These are phyloP conservation scores for Actenoides lindsayi DNA, from an alignment of 2,113 vertebrate species.

Conservation along the genomic window DNA sequence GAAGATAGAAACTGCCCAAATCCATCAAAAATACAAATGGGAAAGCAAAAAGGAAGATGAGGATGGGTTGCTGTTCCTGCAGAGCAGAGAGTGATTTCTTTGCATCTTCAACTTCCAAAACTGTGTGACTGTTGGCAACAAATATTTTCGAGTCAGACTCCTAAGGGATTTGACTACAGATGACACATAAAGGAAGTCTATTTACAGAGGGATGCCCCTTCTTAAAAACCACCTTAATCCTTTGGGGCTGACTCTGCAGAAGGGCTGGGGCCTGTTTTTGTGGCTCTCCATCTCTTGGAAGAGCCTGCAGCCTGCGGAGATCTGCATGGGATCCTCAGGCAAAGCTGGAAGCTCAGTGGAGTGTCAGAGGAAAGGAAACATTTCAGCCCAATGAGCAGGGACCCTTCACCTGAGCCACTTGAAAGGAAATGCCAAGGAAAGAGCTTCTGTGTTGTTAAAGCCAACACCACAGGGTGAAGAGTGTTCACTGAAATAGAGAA, in stretches of 20 bases:
- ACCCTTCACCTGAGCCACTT: not conserved
- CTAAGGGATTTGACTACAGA: not conserved
- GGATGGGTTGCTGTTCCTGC: not conserved
- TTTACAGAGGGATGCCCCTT: not conserved
- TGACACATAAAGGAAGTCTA: not conserved
- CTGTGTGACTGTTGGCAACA: not conserved
- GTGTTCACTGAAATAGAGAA: not conserved
- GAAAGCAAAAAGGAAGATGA: not conserved
- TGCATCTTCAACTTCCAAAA: not conserved
- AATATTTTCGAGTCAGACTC: not conserved
- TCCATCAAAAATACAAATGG: not conserved
- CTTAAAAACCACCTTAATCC: not conserved
- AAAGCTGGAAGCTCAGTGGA: not conserved
- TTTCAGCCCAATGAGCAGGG: not conserved
- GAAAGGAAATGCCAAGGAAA: not conserved
- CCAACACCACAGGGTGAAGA: constrained; percentile 7
- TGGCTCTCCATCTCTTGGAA: not conserved
- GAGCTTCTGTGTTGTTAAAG: not conserved
- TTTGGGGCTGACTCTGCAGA: not conserved
- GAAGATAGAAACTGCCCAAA: not conserved
- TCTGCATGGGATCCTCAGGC: not conserved
- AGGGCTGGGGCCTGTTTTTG: not conserved
- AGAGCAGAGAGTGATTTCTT: not conserved
- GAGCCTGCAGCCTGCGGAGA: not conserved
- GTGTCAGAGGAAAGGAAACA: not conserved